These are phyloP conservation scores for Idaea straminata DNA, from an alignment of 2,888 invertebrate species.

Conservation along the genomic window DNA sequence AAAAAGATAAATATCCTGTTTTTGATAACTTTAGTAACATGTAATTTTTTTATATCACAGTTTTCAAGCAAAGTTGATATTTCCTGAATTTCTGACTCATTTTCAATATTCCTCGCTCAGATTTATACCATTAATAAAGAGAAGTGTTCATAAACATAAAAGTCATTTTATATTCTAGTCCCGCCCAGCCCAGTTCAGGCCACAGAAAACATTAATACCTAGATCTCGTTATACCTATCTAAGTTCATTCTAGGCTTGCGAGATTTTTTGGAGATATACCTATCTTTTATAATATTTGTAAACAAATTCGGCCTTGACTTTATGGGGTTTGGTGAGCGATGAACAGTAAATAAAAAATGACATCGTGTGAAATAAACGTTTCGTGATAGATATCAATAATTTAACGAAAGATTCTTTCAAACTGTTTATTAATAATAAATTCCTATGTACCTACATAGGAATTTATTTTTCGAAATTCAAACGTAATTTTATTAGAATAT, in stretches of 20 bases:
- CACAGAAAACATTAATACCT: background rate
- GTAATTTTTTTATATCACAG: background rate
- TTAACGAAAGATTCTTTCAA: background rate
- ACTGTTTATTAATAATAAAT: background rate
- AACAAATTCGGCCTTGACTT: background rate
- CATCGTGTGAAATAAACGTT: background rate
- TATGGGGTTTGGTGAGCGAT: background rate
- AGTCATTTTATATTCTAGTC: slow-evolving; percentile 1
- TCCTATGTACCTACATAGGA: too few species aligned
- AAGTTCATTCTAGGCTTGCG: background rate
- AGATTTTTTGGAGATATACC: background rate
- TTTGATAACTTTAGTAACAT: too few species aligned
- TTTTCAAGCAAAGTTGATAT: background rate
- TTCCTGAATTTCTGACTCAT: background rate
- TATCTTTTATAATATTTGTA: background rate
- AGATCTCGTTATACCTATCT: background rate
- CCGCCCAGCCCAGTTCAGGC: background rate
- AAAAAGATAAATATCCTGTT: too few species aligned
- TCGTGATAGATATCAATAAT: background rate
- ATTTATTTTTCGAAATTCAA: background rate
- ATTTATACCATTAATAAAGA: background rate
- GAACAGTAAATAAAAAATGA: background rate
- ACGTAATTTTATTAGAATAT: background rate
- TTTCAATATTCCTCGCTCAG: background rate
- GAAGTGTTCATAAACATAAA: background rate